Evolutionary conservation across 2,113 vertebrate species (phyloP), one percentile per base, ranked within the genome.

Genomic region (Micronisus gabar): DNA sequence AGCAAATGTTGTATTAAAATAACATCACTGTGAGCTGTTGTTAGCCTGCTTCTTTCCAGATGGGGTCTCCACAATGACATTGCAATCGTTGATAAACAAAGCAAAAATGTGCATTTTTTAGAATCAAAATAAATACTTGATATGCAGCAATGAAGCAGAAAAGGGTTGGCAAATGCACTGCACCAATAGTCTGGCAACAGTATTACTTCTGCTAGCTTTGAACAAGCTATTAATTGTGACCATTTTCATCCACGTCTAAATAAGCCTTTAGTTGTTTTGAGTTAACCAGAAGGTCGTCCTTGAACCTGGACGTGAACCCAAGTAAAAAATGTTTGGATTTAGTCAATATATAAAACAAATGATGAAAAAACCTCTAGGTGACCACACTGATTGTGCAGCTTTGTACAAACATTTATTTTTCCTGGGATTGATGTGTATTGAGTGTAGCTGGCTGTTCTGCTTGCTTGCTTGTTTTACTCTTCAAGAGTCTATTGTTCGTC

Each of bases 371-470:
- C 10, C 56, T 81, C 52, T 47, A 34, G 34, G 56, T 94, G 68
- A 75, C 56, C 40, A 53, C 47, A 59, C 55, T 85, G 76, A 76
- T 72, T 84, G 76, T 92, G 61, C 83, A 84, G 73, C 86, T 91
- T 89, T 95, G 92, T 89, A 75, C 86, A 97, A 97, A 94, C 88
- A 97, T 93, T 95, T 91, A 48, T 95, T 95, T 96, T 93, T 85
- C 73, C 75, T 4, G 32, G 21, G 43, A 52, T 5, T 89, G 81
- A 67, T 81, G 50, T 58, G 63, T 87, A 59, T 61, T 79, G 81
- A 94, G 26, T 1, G 1, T 75, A 88, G 53, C 71, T 82, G 66
- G n/a, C 52, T 84, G 76, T 95, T 93, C 81, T 5, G 3, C 61
- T 88, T 10, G 2, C 87, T 89, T 87, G 87, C 86, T 90, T 93